Base-by-base conservation (phyloP, 2,113 vertebrate species). In the Beaufortia kweichowensis region DNA sequence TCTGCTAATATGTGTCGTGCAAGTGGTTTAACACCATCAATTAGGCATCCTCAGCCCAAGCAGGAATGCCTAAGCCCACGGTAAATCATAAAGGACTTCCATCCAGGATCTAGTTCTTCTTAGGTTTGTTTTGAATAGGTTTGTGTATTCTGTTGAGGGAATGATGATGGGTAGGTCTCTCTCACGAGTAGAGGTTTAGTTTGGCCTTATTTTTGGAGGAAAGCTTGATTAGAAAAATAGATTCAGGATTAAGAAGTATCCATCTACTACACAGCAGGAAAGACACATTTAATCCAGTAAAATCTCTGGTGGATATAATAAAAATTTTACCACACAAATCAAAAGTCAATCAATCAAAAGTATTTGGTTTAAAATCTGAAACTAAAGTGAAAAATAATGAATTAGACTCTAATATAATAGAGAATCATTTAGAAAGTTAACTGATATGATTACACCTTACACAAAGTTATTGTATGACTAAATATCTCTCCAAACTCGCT, bases 11-110 rank as follows among this genome's bases (percentile, higher is more conserved):
- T 78, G 76, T 50, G 77, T 72, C 75, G 64, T 79, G 81, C 84
- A 79, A 87, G 84, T 77, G 75, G 67, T 87, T 86, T 80, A 83
- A 86, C 69, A 75, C 28, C 31, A 82, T 77, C 79, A 84, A 86
- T 87, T 84, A 82, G 79, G 75, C 72, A 65, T 48, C 85, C 76
- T 74, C 79, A 87, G 82, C 80, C 77, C 28, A 68, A 85, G 59
- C 70, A 79, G 79, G 60, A 76, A 76, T 56, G 61, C 39, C 71
- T 24, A 69, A 85, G 78, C 73, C 62, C 17, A 61, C 35, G 67
- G 39, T 84, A 79, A 87, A 88, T 85, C 75, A 78, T 35, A 41
- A n/a, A 71, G 77, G 73, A 79, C 85, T 83, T 84, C 2, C 60
- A 14, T 80, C 76, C 76, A 12, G 81, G 6, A 24, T 26, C 56